Conservation (phyloP, 2,797 vertebrate species). For the Sebastes melanostomus region DNA sequence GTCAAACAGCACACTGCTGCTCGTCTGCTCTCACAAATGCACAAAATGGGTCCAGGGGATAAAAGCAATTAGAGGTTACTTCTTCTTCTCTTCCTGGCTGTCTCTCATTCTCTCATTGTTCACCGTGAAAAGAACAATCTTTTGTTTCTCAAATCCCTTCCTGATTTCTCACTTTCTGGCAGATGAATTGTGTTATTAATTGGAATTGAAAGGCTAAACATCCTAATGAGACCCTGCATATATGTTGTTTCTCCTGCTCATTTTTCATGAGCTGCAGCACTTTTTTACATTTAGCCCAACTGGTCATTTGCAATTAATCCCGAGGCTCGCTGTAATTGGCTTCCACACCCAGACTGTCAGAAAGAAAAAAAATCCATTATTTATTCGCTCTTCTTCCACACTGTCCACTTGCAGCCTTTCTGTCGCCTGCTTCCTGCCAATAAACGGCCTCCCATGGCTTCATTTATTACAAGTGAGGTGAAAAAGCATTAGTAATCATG, state of each 20-base stretch:
- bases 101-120: slow-evolving; percentile 5
- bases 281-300: slow-evolving; percentile 37
- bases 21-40: slow-evolving; percentile 17
- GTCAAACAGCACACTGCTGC: slow-evolving; percentile 3
- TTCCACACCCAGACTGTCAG: slow-evolving; percentile 20
- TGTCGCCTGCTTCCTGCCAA: slow-evolving; percentile 34
- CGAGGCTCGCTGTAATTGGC: slow-evolving; percentile 37
- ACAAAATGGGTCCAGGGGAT: slow-evolving; percentile 24
- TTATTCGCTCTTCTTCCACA: slow-evolving; percentile 23
- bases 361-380: slow-evolving; percentile 29
- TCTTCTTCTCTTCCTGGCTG: not conserved
- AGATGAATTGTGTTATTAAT: slow-evolving; percentile 67
- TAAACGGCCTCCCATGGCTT: slow-evolving; percentile 26
- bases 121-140: slow-evolving; percentile 19
- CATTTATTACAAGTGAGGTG: slow-evolving; percentile 43
- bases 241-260: slow-evolving; percentile 29
- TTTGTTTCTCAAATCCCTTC: slow-evolving; percentile 29
- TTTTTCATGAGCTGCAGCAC: slow-evolving; percentile 33
- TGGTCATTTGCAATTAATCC: slow-evolving; percentile 64
- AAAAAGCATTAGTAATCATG: slow-evolving; percentile 44
- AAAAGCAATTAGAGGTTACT: slow-evolving; percentile 37
- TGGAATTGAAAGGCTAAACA: slow-evolving; percentile 57
- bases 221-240: slow-evolving; percentile 59
- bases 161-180: slow-evolving; percentile 38
- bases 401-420: slow-evolving; percentile 21